Percentiles rank a stretch among this genome's conserved stretches.
These are phyloP conservation scores for Ruditapes philippinarum DNA, from an alignment of 1,140 invertebrate genomes.

Conservation along the genomic window DNA sequence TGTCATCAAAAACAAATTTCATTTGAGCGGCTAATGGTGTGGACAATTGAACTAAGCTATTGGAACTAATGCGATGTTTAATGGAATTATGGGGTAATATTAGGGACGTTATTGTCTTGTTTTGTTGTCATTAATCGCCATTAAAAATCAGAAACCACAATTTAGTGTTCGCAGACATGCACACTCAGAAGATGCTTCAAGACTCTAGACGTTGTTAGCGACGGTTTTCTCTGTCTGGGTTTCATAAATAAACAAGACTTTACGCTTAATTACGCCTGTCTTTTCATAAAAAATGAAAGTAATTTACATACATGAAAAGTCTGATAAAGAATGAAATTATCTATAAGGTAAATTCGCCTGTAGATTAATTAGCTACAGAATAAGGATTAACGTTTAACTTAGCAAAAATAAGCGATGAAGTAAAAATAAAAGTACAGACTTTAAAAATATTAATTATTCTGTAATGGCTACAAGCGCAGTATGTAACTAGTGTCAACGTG, in stretches of 20 bases:
- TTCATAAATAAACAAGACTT: not conserved
- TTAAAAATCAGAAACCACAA: slow-evolving; percentile 42
- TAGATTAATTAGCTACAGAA: too few relatives aligned
- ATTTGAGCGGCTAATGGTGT: slow-evolving; percentile 59
- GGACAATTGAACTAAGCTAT: slow-evolving; percentile 56
- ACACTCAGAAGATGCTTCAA: not conserved
- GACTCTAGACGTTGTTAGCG: not conserved
- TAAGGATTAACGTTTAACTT: too few relatives aligned
- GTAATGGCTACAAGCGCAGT: too few relatives aligned
- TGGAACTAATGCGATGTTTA: slow-evolving; percentile 61
- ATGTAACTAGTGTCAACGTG: too few relatives aligned
- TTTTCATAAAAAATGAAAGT: not conserved
- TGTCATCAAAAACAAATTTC: slow-evolving; percentile 67
- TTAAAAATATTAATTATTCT: too few relatives aligned
- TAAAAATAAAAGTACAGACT: too few relatives aligned
- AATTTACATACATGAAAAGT: too few relatives aligned
- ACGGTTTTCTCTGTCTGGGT: not conserved
- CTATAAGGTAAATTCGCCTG: too few relatives aligned
- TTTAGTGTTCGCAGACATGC: slow-evolving; percentile 29
- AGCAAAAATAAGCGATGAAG: too few relatives aligned
- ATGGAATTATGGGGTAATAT: slow-evolving; percentile 62
- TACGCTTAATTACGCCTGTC: not conserved
- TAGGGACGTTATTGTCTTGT: slow-evolving; percentile 53
- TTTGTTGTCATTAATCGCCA: slow-evolving; percentile 43
- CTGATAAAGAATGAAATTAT: too few relatives aligned